Percentiles rank a stretch among this genome's conserved stretches.
Evolutionary conservation across 1,140 invertebrate species (phyloP).

Genomic region (Musca vetustissima): DNA sequence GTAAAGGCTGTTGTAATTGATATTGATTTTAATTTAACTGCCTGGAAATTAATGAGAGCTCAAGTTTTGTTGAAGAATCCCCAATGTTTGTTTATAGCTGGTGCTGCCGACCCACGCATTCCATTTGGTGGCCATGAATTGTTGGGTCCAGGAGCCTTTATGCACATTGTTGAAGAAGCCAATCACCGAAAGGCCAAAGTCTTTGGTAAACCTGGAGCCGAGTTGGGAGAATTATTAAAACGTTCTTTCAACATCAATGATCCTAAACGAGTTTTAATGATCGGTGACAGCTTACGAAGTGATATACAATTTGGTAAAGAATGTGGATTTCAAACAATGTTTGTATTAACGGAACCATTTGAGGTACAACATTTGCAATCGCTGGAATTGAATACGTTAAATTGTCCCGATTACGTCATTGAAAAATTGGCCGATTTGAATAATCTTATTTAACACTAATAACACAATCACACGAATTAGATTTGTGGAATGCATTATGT

Average conservation of each 20-base stretch:
- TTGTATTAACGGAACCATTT: conserved; percentile 59
- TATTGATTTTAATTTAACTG: conserved; percentile 55
- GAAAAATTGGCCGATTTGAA: conserved; percentile 44
- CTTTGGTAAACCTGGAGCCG: conserved; percentile 61
- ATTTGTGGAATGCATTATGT: too few relatives aligned
- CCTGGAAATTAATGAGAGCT: conserved; percentile 55
- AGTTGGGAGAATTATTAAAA: conserved; percentile 54
- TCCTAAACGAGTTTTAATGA: conserved; percentile 60
- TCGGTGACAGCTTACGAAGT: conserved; percentile 63
- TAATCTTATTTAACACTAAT: conserved; percentile 10
- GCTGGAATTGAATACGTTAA: conserved; percentile 21
- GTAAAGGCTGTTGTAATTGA: conserved; percentile 58
- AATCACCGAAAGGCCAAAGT: conserved; percentile 55
- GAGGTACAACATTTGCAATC: conserved; percentile 42
- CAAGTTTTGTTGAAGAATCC: conserved; percentile 51
- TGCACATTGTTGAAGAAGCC: conserved; percentile 56
- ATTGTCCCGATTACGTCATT: conserved; percentile 56
- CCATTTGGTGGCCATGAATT: conserved; percentile 48
- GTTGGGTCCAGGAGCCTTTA: conserved; percentile 59
- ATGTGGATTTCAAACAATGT: conserved; percentile 60
- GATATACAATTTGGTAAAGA: conserved; percentile 61
- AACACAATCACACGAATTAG: too few relatives aligned
- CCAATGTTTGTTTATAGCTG: conserved; percentile 54
- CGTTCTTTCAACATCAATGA: conserved; percentile 55
- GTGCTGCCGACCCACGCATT: conserved; percentile 57